phyloP scores from a whole-genome alignment of 1,140 invertebrate species.

The Lysiphlebus fabarum region DNA sequence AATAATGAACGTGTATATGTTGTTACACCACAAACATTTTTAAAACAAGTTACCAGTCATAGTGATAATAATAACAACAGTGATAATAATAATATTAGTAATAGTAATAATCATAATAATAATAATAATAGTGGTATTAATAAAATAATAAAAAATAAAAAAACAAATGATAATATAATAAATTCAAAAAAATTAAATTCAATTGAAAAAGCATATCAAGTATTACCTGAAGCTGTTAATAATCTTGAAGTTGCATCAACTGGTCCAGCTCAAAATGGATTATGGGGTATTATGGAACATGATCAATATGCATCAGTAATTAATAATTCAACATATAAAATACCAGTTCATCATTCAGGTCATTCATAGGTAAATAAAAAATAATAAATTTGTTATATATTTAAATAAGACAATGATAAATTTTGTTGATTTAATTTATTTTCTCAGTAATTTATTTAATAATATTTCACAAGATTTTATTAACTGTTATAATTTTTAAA shows the following conservation, averaged over 20 bases:
- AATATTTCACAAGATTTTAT: too few species aligned
- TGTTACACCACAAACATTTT: constrained; percentile 65
- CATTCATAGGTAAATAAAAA: constrained; percentile 42
- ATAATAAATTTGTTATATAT: too few species aligned
- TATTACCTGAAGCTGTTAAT: constrained; percentile 52
- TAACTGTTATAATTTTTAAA: too few species aligned
- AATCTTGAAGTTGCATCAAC: constrained; percentile 48
- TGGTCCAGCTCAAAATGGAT: constrained; percentile 41
- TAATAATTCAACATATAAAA: constrained; percentile 22
- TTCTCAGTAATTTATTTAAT: too few species aligned
- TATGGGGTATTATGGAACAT: constrained; percentile 54
- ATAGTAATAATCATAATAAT: background rate
- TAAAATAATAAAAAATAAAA: background rate
- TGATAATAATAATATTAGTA: background rate
- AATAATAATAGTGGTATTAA: constrained; percentile 1
- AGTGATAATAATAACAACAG: background rate
- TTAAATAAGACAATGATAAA: too few species aligned
- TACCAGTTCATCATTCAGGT: constrained; percentile 41
- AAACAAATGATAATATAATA: constrained; percentile 6
- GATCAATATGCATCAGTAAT: constrained; percentile 38
- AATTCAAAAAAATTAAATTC: constrained; percentile 31
- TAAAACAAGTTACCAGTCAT: constrained; percentile 4
- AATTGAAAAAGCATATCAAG: constrained; percentile 49
- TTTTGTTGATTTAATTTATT: too few species aligned
- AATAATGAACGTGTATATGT: constrained; percentile 76